Base-by-base conservation (phyloP, 2,797 vertebrate species). In the Manis crassicaudata region DNA sequence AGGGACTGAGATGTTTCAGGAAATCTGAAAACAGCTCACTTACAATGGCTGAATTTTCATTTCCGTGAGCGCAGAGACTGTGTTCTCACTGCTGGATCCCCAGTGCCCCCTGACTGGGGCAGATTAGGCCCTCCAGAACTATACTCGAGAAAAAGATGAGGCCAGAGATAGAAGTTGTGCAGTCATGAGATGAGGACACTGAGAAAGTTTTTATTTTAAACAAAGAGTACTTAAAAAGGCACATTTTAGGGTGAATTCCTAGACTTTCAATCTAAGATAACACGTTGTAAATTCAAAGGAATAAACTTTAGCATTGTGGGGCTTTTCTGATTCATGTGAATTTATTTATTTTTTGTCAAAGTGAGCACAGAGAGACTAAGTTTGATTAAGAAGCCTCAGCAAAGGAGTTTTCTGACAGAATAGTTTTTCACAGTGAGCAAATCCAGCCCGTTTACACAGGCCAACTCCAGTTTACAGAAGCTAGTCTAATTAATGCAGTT, bases 301-400 rank as follows among this genome's bases (percentile, higher is more conserved):
- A 89, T 70, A 79, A 27, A 76, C 37, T 92, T 83, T 80, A 52
- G 62, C 58, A 16, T 80, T 14, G 1, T 81, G 20, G 21, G 40
- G 17, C 37, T 82, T 80, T 96, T 77, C 35, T 75, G 37, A 58
- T 62, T 92, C 17, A 32, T 68, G 60, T 93, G 14, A 82, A 79
- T 6, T 65, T 62, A n/a, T 70, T 62, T 92, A 58, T 75, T 96
- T 95, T 63, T 20, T 21, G 8, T 79, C 52, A 56, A 63, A 43
- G 10, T 43, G 18, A 54, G 37, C 37, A 27, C 17, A 62, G 43
- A 65, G 35, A 67, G 86, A 50, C 12, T 63, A 21, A 63, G 43
- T 82, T 60, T 52, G 58, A 54, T 40, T 40, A 76, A 40, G 79
- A 88, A 72, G 62, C 23, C 63, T 20, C 17, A 3, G 32, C n/a